Conservation (phyloP, 2,113 vertebrate genomes). For the Brachypteracias leptosomus region DNA sequence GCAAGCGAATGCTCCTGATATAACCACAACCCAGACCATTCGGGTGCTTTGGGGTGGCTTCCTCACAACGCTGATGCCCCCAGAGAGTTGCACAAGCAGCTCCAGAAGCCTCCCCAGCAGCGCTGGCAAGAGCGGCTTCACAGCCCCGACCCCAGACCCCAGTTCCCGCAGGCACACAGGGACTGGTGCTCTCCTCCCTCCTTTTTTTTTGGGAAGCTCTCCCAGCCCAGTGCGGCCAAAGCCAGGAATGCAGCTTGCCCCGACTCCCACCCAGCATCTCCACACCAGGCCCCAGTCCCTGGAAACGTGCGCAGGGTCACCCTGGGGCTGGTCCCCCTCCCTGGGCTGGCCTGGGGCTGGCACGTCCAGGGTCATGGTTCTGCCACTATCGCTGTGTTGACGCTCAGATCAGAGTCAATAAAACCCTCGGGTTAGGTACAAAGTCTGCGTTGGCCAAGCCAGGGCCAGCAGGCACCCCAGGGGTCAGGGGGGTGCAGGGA, state of each 20-base stretch:
- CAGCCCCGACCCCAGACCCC: accelerated
- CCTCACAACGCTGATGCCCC: accelerated
- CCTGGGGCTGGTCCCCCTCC: not conserved
- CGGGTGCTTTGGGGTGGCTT: accelerated
- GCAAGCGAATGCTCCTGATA: accelerated
- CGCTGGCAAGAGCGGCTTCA: accelerated
- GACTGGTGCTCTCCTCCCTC: accelerated
- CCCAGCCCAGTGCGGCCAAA: not conserved
- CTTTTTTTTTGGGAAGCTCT: accelerated
- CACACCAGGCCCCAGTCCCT: accelerated
- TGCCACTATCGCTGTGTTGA: accelerated
- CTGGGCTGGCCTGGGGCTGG: accelerated
- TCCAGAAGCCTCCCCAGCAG: not conserved
- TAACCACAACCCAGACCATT: accelerated
- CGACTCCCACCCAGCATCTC: not conserved
- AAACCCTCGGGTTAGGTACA: not conserved
- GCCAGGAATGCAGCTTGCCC: not conserved
- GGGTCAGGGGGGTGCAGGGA: not conserved
- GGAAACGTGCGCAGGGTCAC: accelerated
- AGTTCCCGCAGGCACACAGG: accelerated
- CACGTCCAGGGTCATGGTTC: not conserved
- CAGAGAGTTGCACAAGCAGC: not conserved
- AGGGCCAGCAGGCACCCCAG: not conserved
- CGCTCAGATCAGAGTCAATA: not conserved
- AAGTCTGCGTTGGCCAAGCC: not conserved